These are phyloP conservation scores for Trogon melanurus DNA, from an alignment of 2,113 vertebrate genomes.

Conservation along the genomic window DNA sequence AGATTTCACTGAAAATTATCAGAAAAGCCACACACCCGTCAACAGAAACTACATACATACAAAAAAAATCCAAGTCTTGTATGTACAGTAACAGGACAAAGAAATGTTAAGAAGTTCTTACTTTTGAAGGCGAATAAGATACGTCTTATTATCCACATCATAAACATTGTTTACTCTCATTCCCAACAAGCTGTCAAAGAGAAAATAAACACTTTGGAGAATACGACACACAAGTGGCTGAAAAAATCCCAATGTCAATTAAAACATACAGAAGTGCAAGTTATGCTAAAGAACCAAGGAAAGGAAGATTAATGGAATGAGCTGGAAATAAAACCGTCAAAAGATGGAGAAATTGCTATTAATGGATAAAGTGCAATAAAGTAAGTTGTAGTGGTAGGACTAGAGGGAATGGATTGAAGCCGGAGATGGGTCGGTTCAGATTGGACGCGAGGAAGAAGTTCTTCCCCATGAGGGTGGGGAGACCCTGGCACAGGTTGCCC, in stretches of 20 bases:
- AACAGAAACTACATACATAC: background rate
- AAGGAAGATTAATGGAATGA: background rate
- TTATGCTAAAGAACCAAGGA: background rate
- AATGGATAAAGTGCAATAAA: background rate
- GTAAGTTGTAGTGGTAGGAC: too few relatives aligned
- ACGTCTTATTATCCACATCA: conserved; percentile 97
- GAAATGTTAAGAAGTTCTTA: conserved; percentile 72
- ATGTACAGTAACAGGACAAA: background rate
- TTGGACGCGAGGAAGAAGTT: too few relatives aligned
- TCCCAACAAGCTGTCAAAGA: conserved; percentile 86
- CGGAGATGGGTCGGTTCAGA: too few relatives aligned
- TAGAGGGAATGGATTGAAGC: too few relatives aligned
- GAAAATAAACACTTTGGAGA: background rate
- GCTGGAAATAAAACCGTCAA: background rate
- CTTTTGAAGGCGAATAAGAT: conserved; percentile 97
- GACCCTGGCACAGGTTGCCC: too few relatives aligned
- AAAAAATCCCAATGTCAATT: background rate
- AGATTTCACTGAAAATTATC: background rate
- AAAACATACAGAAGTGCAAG: background rate
- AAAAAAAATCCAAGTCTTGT: background rate
- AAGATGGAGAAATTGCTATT: background rate
- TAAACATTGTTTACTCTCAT: conserved; percentile 98
- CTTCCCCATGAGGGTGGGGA: too few relatives aligned
- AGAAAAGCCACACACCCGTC: background rate
- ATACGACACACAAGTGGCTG: rapidly evolving